phyloP scores from a whole-genome alignment of 1,140 invertebrate genomes.

The Proctacanthus coquilletti region DNA sequence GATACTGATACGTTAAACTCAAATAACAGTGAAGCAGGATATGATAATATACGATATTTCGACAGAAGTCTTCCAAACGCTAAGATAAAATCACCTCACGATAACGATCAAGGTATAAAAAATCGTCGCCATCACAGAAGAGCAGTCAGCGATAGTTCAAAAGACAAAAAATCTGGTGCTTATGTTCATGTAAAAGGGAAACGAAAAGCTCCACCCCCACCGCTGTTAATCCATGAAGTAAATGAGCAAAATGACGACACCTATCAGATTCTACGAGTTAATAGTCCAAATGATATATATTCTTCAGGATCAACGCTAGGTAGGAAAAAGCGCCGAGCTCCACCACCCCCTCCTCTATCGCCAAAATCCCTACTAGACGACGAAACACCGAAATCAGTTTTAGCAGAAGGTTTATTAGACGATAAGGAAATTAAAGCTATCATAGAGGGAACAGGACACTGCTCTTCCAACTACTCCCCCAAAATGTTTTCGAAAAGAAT shows the following conservation, averaged over 20 bases:
- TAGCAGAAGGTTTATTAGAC: no score
- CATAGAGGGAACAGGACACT: no score
- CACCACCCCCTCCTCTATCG: slow-evolving; percentile 34
- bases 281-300: not conserved
- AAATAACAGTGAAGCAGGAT: slow-evolving; percentile 9
- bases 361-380: slow-evolving; percentile 4
- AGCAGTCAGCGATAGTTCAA: slow-evolving; percentile 38
- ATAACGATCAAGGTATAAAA: slow-evolving; percentile 34
- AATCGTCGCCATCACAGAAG: slow-evolving; percentile 29
- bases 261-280: slow-evolving; percentile 1
- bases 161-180: slow-evolving; percentile 30
- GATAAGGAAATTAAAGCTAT: no score
- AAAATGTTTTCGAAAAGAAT: no score
- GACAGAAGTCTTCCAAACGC: slow-evolving; percentile 12
- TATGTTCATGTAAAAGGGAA: slow-evolving; percentile 55
- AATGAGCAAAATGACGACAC: not conserved
- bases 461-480: no score
- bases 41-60: slow-evolving; percentile 16
- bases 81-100: slow-evolving; percentile 27
- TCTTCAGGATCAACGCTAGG: slow-evolving; percentile 12
- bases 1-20: slow-evolving; percentile 30
- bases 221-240: not conserved
- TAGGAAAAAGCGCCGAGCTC: slow-evolving; percentile 41
- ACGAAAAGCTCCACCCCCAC: slow-evolving; percentile 49
- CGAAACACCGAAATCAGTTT: no score